Evolutionary conservation across 2,888 invertebrate species (phyloP).

Genomic region (Agriopis leucophaearia): DNA sequence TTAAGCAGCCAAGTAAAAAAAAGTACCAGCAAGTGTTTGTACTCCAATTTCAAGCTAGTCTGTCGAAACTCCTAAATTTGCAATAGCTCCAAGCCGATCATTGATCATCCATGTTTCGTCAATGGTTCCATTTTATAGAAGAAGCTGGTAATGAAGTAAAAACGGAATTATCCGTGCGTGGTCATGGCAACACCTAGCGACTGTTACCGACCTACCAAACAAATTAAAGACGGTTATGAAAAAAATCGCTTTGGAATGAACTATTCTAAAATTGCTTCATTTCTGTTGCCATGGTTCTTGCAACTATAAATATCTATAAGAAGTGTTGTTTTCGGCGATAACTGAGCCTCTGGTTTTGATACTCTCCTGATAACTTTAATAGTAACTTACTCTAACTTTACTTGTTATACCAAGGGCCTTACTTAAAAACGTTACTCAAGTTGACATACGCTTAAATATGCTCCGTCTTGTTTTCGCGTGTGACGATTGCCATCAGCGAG

Average conservation of each 20-base stretch:
- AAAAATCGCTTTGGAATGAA: constrained; percentile 7
- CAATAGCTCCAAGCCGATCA: not conserved
- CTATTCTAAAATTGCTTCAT: not conserved
- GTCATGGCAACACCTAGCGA: constrained; percentile 6
- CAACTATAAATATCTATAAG: not conserved
- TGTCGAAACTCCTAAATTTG: constrained; percentile 9
- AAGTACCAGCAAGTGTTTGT: not conserved
- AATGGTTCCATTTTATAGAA: constrained; percentile 4
- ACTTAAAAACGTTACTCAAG: no score
- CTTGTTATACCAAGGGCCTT: not conserved
- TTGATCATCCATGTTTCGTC: constrained; percentile 9
- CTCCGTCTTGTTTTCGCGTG: no score
- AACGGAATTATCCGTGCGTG: constrained; percentile 25
- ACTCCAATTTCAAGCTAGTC: not conserved
- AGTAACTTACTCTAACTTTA: not conserved
- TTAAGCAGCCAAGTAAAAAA: no score
- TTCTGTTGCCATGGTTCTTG: not conserved
- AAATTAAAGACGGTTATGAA: constrained; percentile 21
- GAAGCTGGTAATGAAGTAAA: constrained; percentile 15
- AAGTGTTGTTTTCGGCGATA: not conserved
- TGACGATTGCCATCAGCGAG: no score
- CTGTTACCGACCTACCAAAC: not conserved
- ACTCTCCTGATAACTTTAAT: not conserved
- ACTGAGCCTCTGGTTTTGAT: not conserved
- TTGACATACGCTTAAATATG: no score